phyloP scores from a whole-genome alignment of 2,888 invertebrate species.

The Caenorhabditis zanzibari region DNA sequence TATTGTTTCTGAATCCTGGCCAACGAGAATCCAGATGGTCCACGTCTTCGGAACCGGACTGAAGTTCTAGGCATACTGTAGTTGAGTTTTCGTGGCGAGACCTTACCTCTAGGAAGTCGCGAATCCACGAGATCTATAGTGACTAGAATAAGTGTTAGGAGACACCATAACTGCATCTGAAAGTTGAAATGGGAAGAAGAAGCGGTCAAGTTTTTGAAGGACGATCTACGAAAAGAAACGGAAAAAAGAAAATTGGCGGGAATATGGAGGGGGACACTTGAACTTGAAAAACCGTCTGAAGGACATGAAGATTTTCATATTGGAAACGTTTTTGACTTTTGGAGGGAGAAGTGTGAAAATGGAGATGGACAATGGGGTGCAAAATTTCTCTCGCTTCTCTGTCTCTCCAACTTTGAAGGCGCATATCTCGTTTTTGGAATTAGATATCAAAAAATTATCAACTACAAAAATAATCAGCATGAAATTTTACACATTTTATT shows the following conservation, averaged over 20 bases:
- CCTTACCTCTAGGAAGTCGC: conserved; percentile 49
- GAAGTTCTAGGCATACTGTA: neutral
- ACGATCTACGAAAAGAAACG: neutral
- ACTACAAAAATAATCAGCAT: neutral
- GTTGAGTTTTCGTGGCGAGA: neutral
- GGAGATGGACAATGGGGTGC: too few relatives aligned
- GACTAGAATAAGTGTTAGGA: neutral
- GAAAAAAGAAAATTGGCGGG: conserved; percentile 16
- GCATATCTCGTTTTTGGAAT: neutral
- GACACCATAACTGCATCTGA: conserved; percentile 57
- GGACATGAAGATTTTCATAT: conserved; percentile 17
- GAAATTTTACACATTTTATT: conserved; percentile 5
- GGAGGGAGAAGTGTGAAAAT: too few relatives aligned
- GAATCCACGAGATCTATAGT: conserved; percentile 15
- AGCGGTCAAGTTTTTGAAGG: conserved; percentile 25
- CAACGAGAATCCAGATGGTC: conserved; percentile 72
- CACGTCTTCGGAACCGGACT: conserved; percentile 65
- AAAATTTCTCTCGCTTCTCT: too few relatives aligned
- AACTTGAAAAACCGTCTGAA: conserved; percentile 58
- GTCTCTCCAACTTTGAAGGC: neutral
- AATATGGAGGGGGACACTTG: conserved; percentile 38
- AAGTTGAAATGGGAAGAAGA: conserved; percentile 8
- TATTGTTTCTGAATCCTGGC: conserved; percentile 72
- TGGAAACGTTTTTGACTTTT: neutral
- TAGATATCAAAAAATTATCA: neutral